A percentile compares a stretch with the other conserved stretches of the same genome.
phyloP scores from a whole-genome alignment of 2,888 invertebrate genomes.

The Phania funesta region DNA sequence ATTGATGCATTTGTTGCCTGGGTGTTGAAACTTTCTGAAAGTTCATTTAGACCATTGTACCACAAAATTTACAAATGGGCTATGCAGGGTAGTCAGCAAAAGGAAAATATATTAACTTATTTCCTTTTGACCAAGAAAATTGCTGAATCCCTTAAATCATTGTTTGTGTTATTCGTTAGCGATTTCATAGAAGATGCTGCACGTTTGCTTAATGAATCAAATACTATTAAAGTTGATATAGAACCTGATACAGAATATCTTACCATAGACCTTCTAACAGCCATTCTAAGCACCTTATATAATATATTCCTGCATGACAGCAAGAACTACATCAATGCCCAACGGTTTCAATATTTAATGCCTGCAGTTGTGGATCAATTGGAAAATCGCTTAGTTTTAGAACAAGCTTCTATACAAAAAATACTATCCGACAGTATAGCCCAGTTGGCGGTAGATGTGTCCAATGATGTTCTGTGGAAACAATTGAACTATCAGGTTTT shows the following conservation, averaged over 20 bases:
- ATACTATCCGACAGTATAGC: slow-evolving; percentile 89
- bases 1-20: slow-evolving; percentile 89
- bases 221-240: slow-evolving; percentile 82
- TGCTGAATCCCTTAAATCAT: slow-evolving; percentile 90
- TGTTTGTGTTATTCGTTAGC: slow-evolving; percentile 94
- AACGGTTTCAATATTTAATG: slow-evolving; percentile 91
- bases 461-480: slow-evolving; percentile 94
- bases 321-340: slow-evolving; percentile 91
- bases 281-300: slow-evolving; percentile 87
- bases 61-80: slow-evolving; percentile 95
- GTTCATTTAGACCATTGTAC: slow-evolving; percentile 93
- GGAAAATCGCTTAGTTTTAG: slow-evolving; percentile 86
- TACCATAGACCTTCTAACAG: slow-evolving; percentile 81
- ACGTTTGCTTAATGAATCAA: slow-evolving; percentile 85
- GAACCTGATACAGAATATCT: slow-evolving; percentile 81
- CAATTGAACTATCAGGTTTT: slow-evolving; percentile 93
- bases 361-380: slow-evolving; percentile 94
- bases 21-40: slow-evolving; percentile 93
- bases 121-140: slow-evolving; percentile 87
- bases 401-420: slow-evolving; percentile 81
- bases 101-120: slow-evolving; percentile 85
- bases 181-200: slow-evolving; percentile 92
- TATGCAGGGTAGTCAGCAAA: slow-evolving; percentile 78
- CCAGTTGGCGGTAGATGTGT: slow-evolving; percentile 90
- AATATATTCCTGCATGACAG: slow-evolving; percentile 91